Base-by-base conservation (phyloP, 2,797 vertebrate species). In the Chaenodraco wilsoni region DNA sequence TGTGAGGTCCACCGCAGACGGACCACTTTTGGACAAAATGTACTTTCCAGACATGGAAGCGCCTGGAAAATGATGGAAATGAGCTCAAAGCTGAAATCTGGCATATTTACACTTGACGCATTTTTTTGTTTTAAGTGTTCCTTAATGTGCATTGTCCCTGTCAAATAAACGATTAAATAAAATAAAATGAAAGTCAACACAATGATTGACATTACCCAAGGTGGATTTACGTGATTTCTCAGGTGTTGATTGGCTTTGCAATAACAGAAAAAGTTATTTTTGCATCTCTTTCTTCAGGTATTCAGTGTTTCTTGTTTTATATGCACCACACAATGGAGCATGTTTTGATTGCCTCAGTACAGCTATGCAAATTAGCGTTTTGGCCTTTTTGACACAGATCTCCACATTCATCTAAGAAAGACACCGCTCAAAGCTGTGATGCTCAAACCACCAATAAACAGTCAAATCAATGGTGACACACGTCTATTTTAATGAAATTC, bases 381-480 rank as follows among this genome's bases (percentile, higher is more conserved):
- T 77, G 33, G 51, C 43, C 46, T 11, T 57, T 75, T 64, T 66
- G 56, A 71, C 56, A 60, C 14, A 43, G 31, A 79, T 69, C 54
- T 15, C 41, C 23, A 57, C 63, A 45, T 63, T 44, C 16, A 54
- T 54, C 23, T 67, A 65, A 73, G 61, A 50, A 37, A 75, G 56
- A 56, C 54, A 0, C 8, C 3, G 43, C 33, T 75, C 27, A 46
- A 21, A 78, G 43, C 21, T 52, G 60, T 5, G 13, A n/a, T 33
- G 12, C 50, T 72, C n/a, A 31, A 52, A 21, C 5, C 23, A 60
- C 12, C 31, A 43, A 33, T 41, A 33, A 44, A 48, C 40, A 6
- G 43, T 50, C n/a, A 37, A 50, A 27, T 74, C 3, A 40, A 14
- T 33, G 55, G 21, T 27, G 19, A 23, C 4, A 33, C 21, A 1